A percentile compares a stretch with the other conserved stretches of the same genome.
Evolutionary conservation across 2,113 vertebrate species (phyloP).

Genomic region (Collichthys lucidus): DNA sequence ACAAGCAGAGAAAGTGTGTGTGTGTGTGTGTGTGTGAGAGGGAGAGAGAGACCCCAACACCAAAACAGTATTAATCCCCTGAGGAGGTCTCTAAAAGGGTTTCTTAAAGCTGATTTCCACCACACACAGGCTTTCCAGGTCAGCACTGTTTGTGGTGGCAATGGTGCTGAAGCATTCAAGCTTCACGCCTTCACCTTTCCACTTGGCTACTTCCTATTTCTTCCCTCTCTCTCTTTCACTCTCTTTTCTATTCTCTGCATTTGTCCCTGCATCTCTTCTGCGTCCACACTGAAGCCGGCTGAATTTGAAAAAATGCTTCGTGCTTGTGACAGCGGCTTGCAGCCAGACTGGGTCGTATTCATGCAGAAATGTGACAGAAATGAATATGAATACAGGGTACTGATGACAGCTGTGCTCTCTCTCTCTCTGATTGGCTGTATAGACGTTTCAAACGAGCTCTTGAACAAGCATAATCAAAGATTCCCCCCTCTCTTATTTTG

Average conservation of each 20-base stretch:
- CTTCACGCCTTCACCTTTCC: slow-evolving; percentile 75
- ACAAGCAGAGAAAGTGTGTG: slow-evolving; percentile 9
- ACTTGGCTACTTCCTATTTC: slow-evolving; percentile 73
- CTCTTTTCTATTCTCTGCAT: slow-evolving; percentile 15
- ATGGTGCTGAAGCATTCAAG: slow-evolving; percentile 70
- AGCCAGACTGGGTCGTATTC: neutral
- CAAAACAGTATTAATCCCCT: slow-evolving; percentile 72
- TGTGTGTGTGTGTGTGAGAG: neutral
- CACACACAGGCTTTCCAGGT: slow-evolving; percentile 71
- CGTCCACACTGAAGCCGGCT: neutral
- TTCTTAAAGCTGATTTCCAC: slow-evolving; percentile 76
- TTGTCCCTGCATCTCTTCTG: neutral
- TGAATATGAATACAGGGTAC: neutral
- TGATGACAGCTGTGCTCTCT: neutral
- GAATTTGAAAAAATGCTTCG: slow-evolving; percentile 17
- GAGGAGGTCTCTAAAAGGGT: slow-evolving; percentile 76
- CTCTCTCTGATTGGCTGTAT: neutral
- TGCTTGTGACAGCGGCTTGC: slow-evolving; percentile 5
- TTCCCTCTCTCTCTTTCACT: neutral
- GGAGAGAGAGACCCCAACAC: slow-evolving; percentile 62
- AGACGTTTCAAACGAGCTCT: neutral
- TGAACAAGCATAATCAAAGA: too few relatives aligned
- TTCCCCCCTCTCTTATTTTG: too few relatives aligned
- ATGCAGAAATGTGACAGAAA: neutral
- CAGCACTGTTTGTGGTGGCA: slow-evolving; percentile 75